These are phyloP conservation scores for Cephus pulcher DNA, from an alignment of 2,888 invertebrate species.

Conservation along the genomic window DNA sequence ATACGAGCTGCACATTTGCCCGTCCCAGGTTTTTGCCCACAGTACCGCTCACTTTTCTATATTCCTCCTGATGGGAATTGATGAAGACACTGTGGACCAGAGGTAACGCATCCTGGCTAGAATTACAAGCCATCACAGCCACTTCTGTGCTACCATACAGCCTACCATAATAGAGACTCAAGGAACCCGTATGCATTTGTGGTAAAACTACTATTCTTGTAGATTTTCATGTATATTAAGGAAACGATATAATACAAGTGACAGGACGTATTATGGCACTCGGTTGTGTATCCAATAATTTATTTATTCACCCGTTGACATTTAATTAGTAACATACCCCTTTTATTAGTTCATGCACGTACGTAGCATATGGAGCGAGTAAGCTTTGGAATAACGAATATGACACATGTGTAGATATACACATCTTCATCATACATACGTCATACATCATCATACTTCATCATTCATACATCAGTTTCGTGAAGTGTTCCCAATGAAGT, in stretches of 20 bases:
- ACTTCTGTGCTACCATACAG: neutral
- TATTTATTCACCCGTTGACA: neutral
- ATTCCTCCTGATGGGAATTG: constrained; percentile 35
- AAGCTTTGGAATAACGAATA: neutral
- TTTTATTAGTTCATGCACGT: neutral
- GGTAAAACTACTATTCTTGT: neutral
- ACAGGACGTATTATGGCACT: neutral
- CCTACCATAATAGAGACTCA: neutral
- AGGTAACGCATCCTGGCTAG: neutral
- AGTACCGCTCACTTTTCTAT: constrained; percentile 16
- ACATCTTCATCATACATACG: no score
- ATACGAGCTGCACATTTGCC: neutral
- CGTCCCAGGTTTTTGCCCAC: constrained; percentile 7
- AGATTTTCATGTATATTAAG: neutral
- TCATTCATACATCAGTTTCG: no score
- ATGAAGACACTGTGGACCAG: constrained; percentile 26
- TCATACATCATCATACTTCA: no score
- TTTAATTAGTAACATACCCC: neutral
- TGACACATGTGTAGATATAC: neutral
- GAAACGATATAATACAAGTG: neutral
- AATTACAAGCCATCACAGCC: neutral
- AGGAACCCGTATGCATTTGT: neutral
- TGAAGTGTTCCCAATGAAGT: neutral
- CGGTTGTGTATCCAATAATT: neutral
- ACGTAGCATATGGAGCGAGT: neutral